Conservation (phyloP, 2,797 vertebrate genomes). For the Poliocrania exsul region DNA sequence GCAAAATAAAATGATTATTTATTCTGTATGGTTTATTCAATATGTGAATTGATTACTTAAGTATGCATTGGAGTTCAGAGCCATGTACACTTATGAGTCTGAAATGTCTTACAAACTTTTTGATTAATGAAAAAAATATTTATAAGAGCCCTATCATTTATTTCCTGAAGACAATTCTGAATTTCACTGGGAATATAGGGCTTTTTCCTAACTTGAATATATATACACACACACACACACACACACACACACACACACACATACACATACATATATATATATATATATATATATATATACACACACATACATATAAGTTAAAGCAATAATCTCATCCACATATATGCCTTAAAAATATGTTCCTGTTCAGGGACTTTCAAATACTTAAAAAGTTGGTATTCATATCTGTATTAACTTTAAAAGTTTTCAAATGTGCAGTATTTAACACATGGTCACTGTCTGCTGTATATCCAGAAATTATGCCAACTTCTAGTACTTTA, state of each 20-base stretch:
- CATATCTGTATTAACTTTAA: neutral
- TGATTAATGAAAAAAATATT: neutral
- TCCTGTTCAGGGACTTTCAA: neutral
- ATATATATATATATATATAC: neutral
- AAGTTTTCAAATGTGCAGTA: neutral
- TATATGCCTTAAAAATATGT: neutral
- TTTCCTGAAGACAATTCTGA: neutral
- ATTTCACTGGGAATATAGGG: neutral
- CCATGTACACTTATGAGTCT: neutral
- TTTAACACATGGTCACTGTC: neutral
- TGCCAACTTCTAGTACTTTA: neutral
- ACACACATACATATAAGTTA: neutral
- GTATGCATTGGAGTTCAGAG: neutral
- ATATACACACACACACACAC: too few relatives aligned
- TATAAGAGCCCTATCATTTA: fast-evolving
- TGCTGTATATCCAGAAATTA: neutral
- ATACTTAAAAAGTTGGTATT: neutral
- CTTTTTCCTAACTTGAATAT: neutral
- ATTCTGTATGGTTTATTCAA: neutral
- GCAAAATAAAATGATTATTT: neutral
- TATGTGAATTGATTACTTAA: neutral
- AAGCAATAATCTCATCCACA: neutral
- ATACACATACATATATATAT: neutral
- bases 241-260: too few relatives aligned
- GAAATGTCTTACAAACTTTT: neutral